Percentiles rank a stretch among this genome's conserved stretches.
Conservation (phyloP, 2,797 vertebrate genomes). For the Sarcophilus harrisii region DNA sequence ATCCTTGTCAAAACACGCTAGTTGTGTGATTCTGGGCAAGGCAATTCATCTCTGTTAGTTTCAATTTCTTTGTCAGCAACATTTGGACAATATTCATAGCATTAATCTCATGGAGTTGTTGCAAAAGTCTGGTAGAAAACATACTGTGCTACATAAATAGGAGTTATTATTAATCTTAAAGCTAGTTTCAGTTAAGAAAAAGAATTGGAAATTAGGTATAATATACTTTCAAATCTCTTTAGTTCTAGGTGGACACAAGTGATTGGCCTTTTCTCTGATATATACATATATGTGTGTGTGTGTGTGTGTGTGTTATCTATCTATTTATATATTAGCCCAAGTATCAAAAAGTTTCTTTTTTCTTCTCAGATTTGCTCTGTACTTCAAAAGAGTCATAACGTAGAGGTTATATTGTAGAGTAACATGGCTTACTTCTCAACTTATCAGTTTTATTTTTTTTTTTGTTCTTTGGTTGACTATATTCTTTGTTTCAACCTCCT, state of each 20-base stretch:
- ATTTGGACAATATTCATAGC: background rate
- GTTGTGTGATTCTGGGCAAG: background rate
- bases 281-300: no score
- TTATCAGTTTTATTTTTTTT: background rate
- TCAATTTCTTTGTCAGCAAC: background rate
- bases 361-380: background rate
- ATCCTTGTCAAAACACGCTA: background rate
- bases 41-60: background rate
- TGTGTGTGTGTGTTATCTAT: no score
- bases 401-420: background rate
- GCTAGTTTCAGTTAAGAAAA: background rate
- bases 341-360: background rate
- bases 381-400: background rate
- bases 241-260: background rate
- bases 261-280: background rate
- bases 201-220: background rate
- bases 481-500: background rate
- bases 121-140: background rate
- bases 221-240: background rate
- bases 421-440: background rate
- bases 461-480: background rate
- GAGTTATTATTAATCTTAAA: background rate
- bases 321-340: background rate
- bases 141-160: background rate
- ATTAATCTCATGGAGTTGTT: background rate